Evolutionary conservation across 2,888 invertebrate species (phyloP), one percentile per base, ranked within the genome.

Genomic region (Apodemia duryi): DNA sequence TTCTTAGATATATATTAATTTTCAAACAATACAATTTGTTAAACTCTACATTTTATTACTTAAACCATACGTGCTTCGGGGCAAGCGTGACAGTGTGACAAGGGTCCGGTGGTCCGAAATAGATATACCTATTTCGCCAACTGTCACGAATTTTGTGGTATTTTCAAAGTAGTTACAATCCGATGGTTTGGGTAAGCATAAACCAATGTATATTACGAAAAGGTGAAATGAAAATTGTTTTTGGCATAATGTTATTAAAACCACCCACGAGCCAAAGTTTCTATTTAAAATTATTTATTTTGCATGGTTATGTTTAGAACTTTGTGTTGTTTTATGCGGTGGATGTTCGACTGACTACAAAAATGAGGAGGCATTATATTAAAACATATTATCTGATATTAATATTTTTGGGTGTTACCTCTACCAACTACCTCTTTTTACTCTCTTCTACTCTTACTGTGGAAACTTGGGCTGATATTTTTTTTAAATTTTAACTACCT

Each of bases 21-120:
- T 46, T 46, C 10, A 46, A 13, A 46, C 11, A 46, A 46, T 11
- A 43, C 0, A 43, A 43, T 10, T 46, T 11, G 41, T 2, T 10
- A 43, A 43, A 11, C 9, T 3, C 80, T 74, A 1, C 41, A 68
- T 73, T 79, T 73, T 68, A 63, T 83, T 28, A 1, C 69, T 71
- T 62, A 60, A 1, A 10, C 63, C 71, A 2, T 7, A 67, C 73
- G 73, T 73, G 77, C 78, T 77, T 72, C 68, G 73, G 77, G 77
- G 79, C 78, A 77, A 72, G 76, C 77, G 80, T 88, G 89, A 85
- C 89, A 89, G 82, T 74, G 75, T 88, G 87, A 88, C 86, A 84
- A 85, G 89, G 88, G 89, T 88, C 88, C 89, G 73, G 85, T 74
- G 79, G 86, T 84, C 88, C 86, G 84, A 88, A 86, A 87, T 86